Conservation (phyloP, 2,797 vertebrate genomes). For the Siniperca scherzeri region DNA sequence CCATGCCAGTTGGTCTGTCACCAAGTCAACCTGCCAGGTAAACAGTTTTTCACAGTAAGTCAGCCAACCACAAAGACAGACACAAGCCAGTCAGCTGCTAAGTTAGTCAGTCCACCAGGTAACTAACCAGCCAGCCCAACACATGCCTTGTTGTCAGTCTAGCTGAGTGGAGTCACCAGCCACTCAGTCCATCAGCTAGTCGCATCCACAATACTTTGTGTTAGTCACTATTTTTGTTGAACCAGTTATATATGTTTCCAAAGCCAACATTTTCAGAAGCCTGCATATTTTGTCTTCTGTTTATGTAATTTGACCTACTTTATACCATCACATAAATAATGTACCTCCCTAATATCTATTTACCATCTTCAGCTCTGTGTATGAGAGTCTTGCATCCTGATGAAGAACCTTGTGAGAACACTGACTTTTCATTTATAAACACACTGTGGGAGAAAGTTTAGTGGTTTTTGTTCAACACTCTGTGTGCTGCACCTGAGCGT, state of each 20-base stretch:
- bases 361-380: slow-evolving; percentile 3
- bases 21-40: neutral
- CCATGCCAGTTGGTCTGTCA: neutral
- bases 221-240: neutral
- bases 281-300: slow-evolving; percentile 13
- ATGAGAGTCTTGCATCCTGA: neutral
- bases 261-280: slow-evolving; percentile 2
- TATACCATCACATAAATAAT: slow-evolving; percentile 27
- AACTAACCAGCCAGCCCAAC: neutral
- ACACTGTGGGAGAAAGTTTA: neutral
- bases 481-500: neutral
- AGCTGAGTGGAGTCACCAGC: neutral
- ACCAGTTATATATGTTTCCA: neutral
- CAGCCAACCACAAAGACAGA: neutral
- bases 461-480: neutral
- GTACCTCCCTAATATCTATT: slow-evolving; percentile 4
- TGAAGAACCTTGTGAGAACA: neutral
- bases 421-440: slow-evolving; percentile 11
- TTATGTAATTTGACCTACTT: slow-evolving; percentile 24
- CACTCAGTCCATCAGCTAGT: neutral
- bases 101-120: neutral
- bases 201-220: neutral
- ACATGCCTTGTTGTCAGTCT: neutral
- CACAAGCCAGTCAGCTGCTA: neutral
- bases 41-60: neutral